Evolutionary conservation across 2,113 vertebrate species (phyloP), one percentile per base, ranked within the genome.

Genomic region (Chinchilla lanigera): DNA sequence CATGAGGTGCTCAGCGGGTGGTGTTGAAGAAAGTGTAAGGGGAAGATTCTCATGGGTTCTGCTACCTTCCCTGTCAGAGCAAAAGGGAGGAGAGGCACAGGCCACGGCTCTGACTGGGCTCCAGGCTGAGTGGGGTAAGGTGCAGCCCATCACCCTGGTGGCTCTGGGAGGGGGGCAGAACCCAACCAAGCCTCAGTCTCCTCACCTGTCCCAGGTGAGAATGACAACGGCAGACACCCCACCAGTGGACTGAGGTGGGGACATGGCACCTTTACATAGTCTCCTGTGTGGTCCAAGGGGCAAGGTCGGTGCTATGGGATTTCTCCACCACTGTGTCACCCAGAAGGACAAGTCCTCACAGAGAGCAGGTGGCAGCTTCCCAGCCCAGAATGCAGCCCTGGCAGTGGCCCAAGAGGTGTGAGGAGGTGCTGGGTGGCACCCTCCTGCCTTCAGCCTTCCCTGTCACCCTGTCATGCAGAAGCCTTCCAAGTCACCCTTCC

Each of bases 41-140:
- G 60, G 7, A 8, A 44, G 50, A 2, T 28, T 7, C 56, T 54
- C 67, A 3, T 7, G 2, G 13, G n/a, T 58, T 60, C 54, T 4
- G 0, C 0, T 8, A 11, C 16, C 3, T 0, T n/a, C 4, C 16
- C 5, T 8, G 10, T 73, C 13, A 26, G 26, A 65, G 35, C 8
- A 13, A 52, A 41, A 22, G 71, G 8, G 20, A 14, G 38, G 35
- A 30, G 20, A 52, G 0, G 47, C 14, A 11, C 2, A 7, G 8
- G 3, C 26, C 28, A 0, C 4, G n/a, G 86, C 41, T 38, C 73
- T 16, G 20, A 61, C 30, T 0, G 33, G 33, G 28, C 75, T 78
- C 44, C 28, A 4, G 44, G 75, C 28, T 78, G 44, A 30, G 6
- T 50, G 6, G 6, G 44, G 75, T 26, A 7, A 14, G 3, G 75